Evolutionary conservation across 2,113 vertebrate species (phyloP).

Genomic region (Atlantisia rogersi): DNA sequence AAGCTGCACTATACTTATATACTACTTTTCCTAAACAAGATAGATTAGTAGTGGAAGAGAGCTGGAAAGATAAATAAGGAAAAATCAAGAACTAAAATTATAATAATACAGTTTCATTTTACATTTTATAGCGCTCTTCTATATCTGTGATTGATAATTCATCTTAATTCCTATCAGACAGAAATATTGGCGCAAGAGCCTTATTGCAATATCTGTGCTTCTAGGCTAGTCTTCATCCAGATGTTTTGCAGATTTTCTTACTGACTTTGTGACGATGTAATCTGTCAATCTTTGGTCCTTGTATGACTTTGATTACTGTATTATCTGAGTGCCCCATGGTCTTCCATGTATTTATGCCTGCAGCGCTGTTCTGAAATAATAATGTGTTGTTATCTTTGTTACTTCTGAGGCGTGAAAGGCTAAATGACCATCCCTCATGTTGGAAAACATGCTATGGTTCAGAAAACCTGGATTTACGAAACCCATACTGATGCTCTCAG

Average conservation of each 20-base stretch:
- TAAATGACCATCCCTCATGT: background rate
- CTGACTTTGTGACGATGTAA: background rate
- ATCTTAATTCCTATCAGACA: constrained; percentile 27
- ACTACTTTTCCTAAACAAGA: constrained; percentile 25
- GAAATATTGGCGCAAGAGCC: background rate
- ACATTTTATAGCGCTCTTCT: background rate
- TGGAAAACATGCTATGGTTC: background rate
- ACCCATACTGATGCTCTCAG: background rate
- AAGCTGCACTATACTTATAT: background rate
- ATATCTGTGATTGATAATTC: constrained; percentile 21
- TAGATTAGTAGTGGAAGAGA: background rate
- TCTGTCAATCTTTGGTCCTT: constrained; percentile 5
- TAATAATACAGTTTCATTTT: constrained; percentile 20
- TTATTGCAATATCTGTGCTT: background rate
- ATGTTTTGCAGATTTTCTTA: background rate
- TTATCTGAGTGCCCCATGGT: background rate
- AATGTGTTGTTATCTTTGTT: background rate
- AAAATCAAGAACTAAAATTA: constrained; percentile 8
- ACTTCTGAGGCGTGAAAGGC: background rate
- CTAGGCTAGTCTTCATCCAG: background rate
- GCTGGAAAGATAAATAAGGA: constrained; percentile 16
- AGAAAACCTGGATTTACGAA: background rate
- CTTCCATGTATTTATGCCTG: background rate
- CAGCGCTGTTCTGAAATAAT: background rate
- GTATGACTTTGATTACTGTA: constrained; percentile 1